These are phyloP conservation scores for Premnoplex brunnescens DNA, from an alignment of 2,797 vertebrate species.

Conservation along the genomic window DNA sequence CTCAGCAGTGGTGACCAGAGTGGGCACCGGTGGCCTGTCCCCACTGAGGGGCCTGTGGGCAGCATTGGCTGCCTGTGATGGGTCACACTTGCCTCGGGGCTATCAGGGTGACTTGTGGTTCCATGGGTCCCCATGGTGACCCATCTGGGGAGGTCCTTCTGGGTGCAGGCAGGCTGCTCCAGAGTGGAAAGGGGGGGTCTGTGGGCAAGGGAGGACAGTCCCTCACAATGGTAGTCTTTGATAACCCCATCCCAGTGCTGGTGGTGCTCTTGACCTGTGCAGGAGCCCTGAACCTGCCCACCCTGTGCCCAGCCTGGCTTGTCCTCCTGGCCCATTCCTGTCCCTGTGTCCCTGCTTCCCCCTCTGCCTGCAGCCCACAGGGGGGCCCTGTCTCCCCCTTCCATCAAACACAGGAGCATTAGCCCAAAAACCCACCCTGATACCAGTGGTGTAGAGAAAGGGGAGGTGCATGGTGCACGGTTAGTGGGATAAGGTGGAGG, in stretches of 20 bases:
- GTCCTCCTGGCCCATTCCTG: background rate
- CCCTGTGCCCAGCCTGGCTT: fast-evolving
- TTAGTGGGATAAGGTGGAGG: background rate
- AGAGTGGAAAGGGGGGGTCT: background rate
- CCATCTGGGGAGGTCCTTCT: background rate
- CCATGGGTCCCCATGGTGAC: fast-evolving
- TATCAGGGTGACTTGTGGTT: fast-evolving
- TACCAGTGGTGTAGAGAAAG: background rate
- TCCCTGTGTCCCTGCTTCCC: background rate
- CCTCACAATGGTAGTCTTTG: fast-evolving
- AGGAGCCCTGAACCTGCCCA: background rate
- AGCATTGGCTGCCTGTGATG: background rate
- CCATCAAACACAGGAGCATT: background rate
- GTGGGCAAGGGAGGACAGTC: background rate
- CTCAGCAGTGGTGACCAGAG: background rate
- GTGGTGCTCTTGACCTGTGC: background rate
- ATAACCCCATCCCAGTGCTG: background rate
- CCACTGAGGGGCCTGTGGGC: fast-evolving
- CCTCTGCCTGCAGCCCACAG: background rate
- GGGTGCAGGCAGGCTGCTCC: fast-evolving
- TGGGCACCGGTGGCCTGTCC: fast-evolving
- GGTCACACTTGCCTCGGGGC: background rate
- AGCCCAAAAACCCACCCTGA: background rate
- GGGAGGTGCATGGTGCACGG: fast-evolving
- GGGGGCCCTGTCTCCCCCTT: background rate